These are phyloP conservation scores for Siniperca scherzeri DNA, from an alignment of 2,797 vertebrate species.

Conservation along the genomic window DNA sequence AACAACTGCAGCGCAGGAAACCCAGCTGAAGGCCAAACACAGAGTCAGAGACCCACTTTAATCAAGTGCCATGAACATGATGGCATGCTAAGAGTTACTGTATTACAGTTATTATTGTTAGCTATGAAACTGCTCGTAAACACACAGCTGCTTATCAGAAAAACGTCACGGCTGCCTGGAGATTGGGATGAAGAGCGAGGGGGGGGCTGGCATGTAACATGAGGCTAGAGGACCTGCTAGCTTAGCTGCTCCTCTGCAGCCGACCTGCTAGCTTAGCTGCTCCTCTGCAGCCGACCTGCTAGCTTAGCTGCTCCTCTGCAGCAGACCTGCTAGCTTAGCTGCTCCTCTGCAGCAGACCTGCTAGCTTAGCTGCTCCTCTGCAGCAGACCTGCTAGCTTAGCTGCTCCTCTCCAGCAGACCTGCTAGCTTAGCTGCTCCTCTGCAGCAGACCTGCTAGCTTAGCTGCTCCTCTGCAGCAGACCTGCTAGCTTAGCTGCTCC, in stretches of 20 bases:
- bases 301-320: no score
- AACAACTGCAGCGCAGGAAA: constrained; percentile 5
- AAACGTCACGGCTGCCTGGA: not conserved
- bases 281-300: no score
- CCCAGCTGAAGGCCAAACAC: not conserved
- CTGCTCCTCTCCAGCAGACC: no score
- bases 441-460: no score
- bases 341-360: no score
- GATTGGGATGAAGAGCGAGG: not conserved
- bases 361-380: no score
- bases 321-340: no score
- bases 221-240: not conserved
- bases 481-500: no score
- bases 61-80: not conserved
- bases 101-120: not conserved
- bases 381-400: not conserved
- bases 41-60: not conserved
- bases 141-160: not conserved
- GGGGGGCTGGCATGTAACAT: no score
- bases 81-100: not conserved
- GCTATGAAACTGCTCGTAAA: not conserved
- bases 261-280: no score
- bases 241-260: not conserved
- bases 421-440: no score
- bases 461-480: no score